A percentile compares a stretch with the other conserved stretches of the same genome.
phyloP scores from a whole-genome alignment of 2,888 invertebrate species.

The Stenolophus ochropezus region DNA sequence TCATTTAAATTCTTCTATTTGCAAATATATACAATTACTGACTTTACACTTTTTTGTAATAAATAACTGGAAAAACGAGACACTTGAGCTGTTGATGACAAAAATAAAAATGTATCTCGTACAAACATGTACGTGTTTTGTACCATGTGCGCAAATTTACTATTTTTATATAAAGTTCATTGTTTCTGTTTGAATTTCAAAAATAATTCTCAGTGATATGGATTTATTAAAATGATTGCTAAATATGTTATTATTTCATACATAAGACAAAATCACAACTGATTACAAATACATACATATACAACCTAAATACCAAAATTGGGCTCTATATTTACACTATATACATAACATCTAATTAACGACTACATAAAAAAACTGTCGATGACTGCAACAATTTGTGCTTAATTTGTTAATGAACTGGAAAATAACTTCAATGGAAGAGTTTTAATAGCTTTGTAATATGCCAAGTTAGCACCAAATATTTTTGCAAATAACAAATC shows the following conservation, averaged over 20 bases:
- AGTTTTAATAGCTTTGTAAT: not conserved
- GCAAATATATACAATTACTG: not conserved
- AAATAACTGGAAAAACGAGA: not conserved
- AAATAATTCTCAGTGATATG: slow-evolving; percentile 38
- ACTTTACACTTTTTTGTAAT: not conserved
- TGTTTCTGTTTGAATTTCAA: not conserved
- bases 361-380: slow-evolving; percentile 41
- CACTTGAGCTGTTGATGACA: not conserved
- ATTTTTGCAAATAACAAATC: not conserved
- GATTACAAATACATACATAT: slow-evolving; percentile 31
- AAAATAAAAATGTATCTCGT: not conserved
- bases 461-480: not conserved
- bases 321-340: slow-evolving; percentile 49
- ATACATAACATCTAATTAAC: slow-evolving; percentile 56
- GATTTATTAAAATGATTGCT: not conserved
- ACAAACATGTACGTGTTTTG: not conserved
- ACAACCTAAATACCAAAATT: slow-evolving; percentile 28
- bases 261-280: slow-evolving; percentile 14
- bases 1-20: too few relatives aligned
- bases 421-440: not conserved
- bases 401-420: not conserved
- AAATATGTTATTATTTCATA: slow-evolving; percentile 10
- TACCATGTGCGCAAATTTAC: not conserved
- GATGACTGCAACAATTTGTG: slow-evolving; percentile 28
- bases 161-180: not conserved